Evolutionary conservation across 2,113 vertebrate species (phyloP).

Genomic region (Rhinolophus sinicus): DNA sequence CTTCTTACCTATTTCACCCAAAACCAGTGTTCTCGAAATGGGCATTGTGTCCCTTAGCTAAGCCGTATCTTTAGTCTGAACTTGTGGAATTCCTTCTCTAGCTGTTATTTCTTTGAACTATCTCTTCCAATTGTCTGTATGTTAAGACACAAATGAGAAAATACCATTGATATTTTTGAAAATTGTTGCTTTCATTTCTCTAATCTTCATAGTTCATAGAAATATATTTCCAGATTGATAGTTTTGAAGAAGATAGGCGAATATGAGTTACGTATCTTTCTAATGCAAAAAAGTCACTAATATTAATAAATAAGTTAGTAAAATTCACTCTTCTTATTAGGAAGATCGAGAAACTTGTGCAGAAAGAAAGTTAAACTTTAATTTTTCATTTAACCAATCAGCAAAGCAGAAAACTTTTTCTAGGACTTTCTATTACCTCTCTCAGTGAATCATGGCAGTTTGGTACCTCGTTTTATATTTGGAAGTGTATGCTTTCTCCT

Average conservation of each 20-base stretch:
- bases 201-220: neutral
- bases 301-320: neutral
- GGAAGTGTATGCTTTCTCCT: neutral
- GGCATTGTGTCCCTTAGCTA: neutral
- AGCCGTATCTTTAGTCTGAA: neutral
- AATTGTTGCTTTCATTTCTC: slow-evolving; percentile 15
- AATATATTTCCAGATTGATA: neutral
- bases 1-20: neutral
- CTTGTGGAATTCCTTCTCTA: neutral
- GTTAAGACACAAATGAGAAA: neutral
- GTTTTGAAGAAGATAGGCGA: neutral
- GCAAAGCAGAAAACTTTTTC: neutral
- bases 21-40: neutral
- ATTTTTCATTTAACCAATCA: neutral
- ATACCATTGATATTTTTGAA: neutral
- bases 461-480: neutral
- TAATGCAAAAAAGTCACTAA: neutral
- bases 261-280: neutral
- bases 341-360: neutral
- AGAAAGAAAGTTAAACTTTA: neutral
- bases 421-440: neutral
- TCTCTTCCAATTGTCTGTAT: neutral
- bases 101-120: neutral
- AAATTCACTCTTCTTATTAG: neutral
- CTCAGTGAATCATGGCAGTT: neutral